phyloP scores from a whole-genome alignment of 2,797 vertebrate genomes.

The Micropoecilia bifurca region DNA sequence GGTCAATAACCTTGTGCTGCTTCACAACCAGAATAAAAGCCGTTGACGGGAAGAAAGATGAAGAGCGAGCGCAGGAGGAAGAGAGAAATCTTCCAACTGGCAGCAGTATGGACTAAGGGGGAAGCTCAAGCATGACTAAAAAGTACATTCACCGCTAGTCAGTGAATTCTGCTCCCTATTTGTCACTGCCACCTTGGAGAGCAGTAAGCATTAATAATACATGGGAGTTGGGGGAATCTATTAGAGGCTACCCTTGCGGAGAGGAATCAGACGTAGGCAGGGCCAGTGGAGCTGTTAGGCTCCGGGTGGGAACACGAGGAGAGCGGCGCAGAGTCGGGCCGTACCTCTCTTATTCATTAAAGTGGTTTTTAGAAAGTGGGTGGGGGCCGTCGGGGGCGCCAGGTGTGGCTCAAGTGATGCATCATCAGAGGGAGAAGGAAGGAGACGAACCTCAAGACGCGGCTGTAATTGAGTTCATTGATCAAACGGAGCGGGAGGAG shows the following conservation, averaged over 20 bases:
- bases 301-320: slow-evolving; percentile 38
- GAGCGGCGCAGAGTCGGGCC: slow-evolving; percentile 33
- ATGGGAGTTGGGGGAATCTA: slow-evolving; percentile 94
- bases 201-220: slow-evolving; percentile 98
- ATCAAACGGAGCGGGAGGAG: slow-evolving; percentile 78
- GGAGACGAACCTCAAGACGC: slow-evolving; percentile 79
- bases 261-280: slow-evolving; percentile 89
- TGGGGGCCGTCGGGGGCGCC: slow-evolving; percentile 63
- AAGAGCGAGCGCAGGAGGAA: slow-evolving; percentile 35
- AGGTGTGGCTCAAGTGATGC: slow-evolving; percentile 80
- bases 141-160: slow-evolving; percentile 96
- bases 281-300: slow-evolving; percentile 79
- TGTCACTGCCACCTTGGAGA: slow-evolving; percentile 99
- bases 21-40: slow-evolving; percentile 37
- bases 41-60: slow-evolving; percentile 36
- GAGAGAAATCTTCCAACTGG: slow-evolving; percentile 85
- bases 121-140: slow-evolving; percentile 98
- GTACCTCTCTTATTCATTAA: slow-evolving; percentile 81
- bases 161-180: slow-evolving; percentile 97
- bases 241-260: slow-evolving; percentile 95
- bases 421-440: slow-evolving; percentile 74
- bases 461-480: slow-evolving; percentile 92
- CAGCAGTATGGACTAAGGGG: slow-evolving; percentile 89
- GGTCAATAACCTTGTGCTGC: slow-evolving; percentile 71
- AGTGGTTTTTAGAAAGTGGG: slow-evolving; percentile 66